Base-by-base conservation (phyloP, 2,797 vertebrate genomes). In the Scolopax rusticola region DNA sequence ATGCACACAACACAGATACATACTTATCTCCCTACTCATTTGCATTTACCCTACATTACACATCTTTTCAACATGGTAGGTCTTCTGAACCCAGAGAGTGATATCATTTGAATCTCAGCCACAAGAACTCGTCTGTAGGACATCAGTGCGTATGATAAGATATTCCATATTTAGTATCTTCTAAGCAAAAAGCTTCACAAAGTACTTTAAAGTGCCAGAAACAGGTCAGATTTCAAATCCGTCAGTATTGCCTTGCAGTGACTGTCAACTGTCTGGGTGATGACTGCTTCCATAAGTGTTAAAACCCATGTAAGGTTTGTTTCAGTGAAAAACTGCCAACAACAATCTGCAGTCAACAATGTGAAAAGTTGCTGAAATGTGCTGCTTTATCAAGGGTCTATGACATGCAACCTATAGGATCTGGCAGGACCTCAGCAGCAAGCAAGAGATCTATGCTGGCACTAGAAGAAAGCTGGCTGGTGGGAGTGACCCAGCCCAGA, bases 1-100 rank as follows among this genome's bases (percentile, higher is more conserved):
- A 64, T 15, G 9, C 9, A 33, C 10, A 17, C 0, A 9, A 4
- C 18, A 64, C 2, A 12, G 13, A 19, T 9, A 18, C 2, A 3
- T 43, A 24, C 6, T 70, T 32, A 77, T 30, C 8, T 16, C 23
- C 53, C 28, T n/a, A 2, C 18, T 51, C 5, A 8, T 60, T 80
- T 93, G 14, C 24, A 14, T 75, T 89, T 83, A 9, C 10, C 56
- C 23, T 43, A 9, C n/a, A 2, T 53, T 51, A 45, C 4, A 28
- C 69, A 50, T 30, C 9, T 90, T 84, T 77, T 88, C 47, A 67
- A 28, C 19, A 30, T 3, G 2, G 36, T 8, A 43, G 19, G 63
- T 24, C 30, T 50, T 20, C 60, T 40, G 77, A 85, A 67, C 43
- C 40, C 43, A 38, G 28, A 12, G 12, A 79, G 32, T 8, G 15